Conservation (phyloP, 1,140 invertebrate species). For the Metopolophium dirhodum region DNA sequence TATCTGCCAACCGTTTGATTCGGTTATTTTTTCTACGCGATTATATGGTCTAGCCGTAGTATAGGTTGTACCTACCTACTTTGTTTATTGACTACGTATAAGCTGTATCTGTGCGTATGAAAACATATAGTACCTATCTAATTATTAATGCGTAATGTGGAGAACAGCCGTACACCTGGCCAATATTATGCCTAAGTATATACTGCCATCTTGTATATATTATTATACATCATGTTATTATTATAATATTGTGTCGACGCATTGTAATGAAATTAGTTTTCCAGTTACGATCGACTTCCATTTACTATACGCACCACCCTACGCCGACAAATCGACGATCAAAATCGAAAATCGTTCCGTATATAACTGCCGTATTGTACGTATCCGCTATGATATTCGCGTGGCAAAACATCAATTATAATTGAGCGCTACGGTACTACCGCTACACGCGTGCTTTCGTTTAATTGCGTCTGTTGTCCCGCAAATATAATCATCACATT, state of each 20-base stretch:
- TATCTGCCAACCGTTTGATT: background rate
- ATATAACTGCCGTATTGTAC: background rate
- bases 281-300: background rate
- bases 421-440: background rate
- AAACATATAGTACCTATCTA: too few relatives aligned
- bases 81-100: too few relatives aligned
- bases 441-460: background rate
- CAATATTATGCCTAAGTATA: background rate
- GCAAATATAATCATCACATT: background rate
- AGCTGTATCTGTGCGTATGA: too few relatives aligned
- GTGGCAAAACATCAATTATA: conserved; percentile 1
- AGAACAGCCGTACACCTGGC: background rate
- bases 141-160: too few relatives aligned
- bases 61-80: too few relatives aligned
- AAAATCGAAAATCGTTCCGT: background rate
- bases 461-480: background rate
- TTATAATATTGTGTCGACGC: background rate
- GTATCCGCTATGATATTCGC: background rate
- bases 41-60: too few relatives aligned
- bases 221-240: background rate
- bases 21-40: background rate
- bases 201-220: too few relatives aligned
- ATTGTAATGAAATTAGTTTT: background rate
- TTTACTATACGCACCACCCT: background rate
- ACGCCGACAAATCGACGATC: background rate